Evolutionary conservation across 1,140 invertebrate genomes (phyloP), one percentile per base, ranked within the genome.

Genomic region (Drosophila carrolli): DNA sequence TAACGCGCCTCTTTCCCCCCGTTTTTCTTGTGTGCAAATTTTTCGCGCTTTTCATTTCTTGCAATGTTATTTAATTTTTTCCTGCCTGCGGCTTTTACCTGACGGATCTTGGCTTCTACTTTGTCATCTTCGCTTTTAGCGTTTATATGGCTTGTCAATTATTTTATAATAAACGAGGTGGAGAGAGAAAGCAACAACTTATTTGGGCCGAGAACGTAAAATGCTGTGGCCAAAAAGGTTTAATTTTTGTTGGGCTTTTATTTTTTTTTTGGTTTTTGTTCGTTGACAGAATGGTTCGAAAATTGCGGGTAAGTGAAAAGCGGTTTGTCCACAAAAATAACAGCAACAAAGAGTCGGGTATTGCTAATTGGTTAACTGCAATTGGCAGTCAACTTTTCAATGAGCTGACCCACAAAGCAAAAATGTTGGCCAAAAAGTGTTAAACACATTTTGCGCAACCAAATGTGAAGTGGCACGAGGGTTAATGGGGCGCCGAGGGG

Each of bases 321-420:
- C 54, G 41, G 73, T 67, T 76, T 76, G 73, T 76, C 73, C 54
- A 75, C 41, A 56, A 50, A 48, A 70, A 47, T 32, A 47, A 63
- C 37, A 35, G 37, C 19, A 59, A 53, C 46, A 66, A 68, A 70
- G 53, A 71, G 50, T 32, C 19, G 44, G 44, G 38, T 29, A 50
- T 67, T 44, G 65, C 74, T 82, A 85, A 85, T 82, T 85, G 78
- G 78, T 86, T 86, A 88, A 86, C 78, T 85, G 82, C 78, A 78
- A 82, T 84, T 77, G 77, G 62, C 62, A 84, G 78, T 76, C 73
- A 65, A 63, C 41, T 77, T 84, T 85, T 81, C 58, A 86, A 81
- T 82, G 84, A 72, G 68, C 65, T 85, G 83, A 85, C 82, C 82
- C 75, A 85, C 57, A 79, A 86, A 78, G 58, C 53, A 35, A 47